Evolutionary conservation across 2,113 vertebrate genomes (phyloP).

Genomic region (Pipa parva): DNA sequence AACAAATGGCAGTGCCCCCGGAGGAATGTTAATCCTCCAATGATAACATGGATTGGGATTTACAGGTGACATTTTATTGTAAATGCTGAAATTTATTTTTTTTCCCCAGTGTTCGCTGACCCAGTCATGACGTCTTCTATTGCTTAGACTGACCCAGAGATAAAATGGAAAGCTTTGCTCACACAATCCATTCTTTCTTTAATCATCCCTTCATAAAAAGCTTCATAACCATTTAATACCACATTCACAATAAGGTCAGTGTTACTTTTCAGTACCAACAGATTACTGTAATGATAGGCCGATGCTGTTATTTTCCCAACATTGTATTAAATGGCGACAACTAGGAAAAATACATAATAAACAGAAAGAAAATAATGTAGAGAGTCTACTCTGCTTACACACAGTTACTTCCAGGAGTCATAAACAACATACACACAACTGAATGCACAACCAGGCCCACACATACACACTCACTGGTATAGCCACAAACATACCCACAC

Average conservation of each 20-base stretch:
- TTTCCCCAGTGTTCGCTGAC: neutral
- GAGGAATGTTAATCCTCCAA: neutral
- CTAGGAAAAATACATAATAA: too few relatives aligned
- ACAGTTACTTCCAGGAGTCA: too few relatives aligned
- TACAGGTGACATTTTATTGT: constrained; percentile 25
- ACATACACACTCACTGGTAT: too few relatives aligned
- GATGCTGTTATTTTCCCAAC: neutral
- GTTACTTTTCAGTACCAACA: neutral
- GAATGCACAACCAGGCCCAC: too few relatives aligned
- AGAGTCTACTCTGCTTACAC: too few relatives aligned
- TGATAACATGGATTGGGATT: constrained; percentile 1
- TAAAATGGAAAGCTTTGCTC: constrained; percentile 5
- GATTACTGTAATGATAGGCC: neutral
- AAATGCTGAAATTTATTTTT: constrained; percentile 6
- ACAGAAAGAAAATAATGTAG: too few relatives aligned
- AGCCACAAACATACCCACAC: too few relatives aligned
- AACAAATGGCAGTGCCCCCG: neutral
- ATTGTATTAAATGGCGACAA: too few relatives aligned
- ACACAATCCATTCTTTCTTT: constrained; percentile 6
- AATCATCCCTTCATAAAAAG: neutral
- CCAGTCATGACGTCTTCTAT: constrained; percentile 7
- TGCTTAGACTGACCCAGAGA: constrained; percentile 13
- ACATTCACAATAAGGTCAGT: neutral
- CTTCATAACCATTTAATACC: neutral
- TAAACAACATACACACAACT: too few relatives aligned